These are phyloP conservation scores for Popillia japonica DNA, from an alignment of 1,140 invertebrate genomes.

Conservation along the genomic window DNA sequence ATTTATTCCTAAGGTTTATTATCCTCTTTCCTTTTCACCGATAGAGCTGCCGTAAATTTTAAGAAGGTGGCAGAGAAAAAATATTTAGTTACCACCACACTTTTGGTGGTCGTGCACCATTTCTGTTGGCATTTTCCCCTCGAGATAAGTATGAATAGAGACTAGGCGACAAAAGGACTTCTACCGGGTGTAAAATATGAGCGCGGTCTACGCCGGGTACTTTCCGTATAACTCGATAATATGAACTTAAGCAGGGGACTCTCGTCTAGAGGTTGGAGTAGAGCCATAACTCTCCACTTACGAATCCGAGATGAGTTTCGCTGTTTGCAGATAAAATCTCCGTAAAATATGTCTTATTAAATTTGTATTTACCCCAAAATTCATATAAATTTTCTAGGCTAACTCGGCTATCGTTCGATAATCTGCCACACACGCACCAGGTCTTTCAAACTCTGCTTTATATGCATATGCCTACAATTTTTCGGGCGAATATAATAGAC, in stretches of 20 bases:
- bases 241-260: slow-evolving; percentile 33
- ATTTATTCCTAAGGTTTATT: slow-evolving; percentile 7
- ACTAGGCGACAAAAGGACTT: slow-evolving; percentile 31
- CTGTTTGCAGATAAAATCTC: slow-evolving; percentile 38
- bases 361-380: slow-evolving; percentile 37
- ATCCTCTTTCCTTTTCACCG: background rate
- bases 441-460: background rate
- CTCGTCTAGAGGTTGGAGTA: slow-evolving; percentile 33
- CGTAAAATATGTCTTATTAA: slow-evolving; percentile 39
- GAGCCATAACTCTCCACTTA: slow-evolving; percentile 26
- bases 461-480: slow-evolving; percentile 3
- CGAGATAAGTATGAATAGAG: slow-evolving; percentile 39
- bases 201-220: slow-evolving; percentile 11
- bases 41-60: slow-evolving; percentile 6
- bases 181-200: slow-evolving; percentile 29
- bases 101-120: background rate
- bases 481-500: background rate
- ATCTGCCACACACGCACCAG: slow-evolving; percentile 15
- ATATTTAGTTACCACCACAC: slow-evolving; percentile 14
- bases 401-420: background rate
- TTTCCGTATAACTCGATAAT: slow-evolving; percentile 37
- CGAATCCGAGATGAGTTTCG: slow-evolving; percentile 8
- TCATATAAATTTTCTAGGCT: slow-evolving; percentile 28
- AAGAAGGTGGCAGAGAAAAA: slow-evolving; percentile 3
- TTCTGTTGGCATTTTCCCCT: background rate